Evolutionary conservation across 1,140 invertebrate genomes (phyloP).

Genomic region (Nephila pilipes): DNA sequence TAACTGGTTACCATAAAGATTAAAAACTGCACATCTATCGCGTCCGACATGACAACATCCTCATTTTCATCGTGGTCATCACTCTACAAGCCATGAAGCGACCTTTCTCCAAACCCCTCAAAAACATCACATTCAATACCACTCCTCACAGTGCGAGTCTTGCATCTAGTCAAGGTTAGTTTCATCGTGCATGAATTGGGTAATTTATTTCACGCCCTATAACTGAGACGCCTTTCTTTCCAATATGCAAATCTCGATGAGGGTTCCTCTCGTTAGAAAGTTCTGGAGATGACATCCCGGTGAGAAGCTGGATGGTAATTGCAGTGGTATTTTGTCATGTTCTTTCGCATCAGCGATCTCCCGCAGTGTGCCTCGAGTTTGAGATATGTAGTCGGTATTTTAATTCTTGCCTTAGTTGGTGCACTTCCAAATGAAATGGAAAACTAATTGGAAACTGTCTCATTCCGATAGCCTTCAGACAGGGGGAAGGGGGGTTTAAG

Average conservation of each 20-base stretch:
- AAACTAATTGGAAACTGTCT: constrained; percentile 28
- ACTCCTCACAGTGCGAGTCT: not conserved
- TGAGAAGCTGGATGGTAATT: constrained; percentile 8
- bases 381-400: constrained; percentile 17
- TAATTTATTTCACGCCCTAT: constrained; percentile 9
- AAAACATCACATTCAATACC: not conserved
- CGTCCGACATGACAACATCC: not conserved
- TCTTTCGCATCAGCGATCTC: not conserved
- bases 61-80: constrained; percentile 27
- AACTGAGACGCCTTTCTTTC: constrained; percentile 11
- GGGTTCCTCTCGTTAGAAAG: not conserved
- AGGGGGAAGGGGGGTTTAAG: not conserved
- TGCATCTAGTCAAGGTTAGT: not conserved
- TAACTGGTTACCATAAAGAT: not conserved
- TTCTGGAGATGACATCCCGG: not conserved
- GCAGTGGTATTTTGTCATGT: constrained; percentile 17
- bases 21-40: not conserved
- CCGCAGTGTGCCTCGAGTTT: constrained; percentile 10
- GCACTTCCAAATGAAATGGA: not conserved
- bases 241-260: constrained; percentile 14
- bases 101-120: not conserved
- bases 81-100: not conserved
- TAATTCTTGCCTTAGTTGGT: not conserved
- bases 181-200: not conserved
- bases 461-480: not conserved